Conservation (phyloP, 1,140 invertebrate genomes). For the Brachionus plicatilis region DNA sequence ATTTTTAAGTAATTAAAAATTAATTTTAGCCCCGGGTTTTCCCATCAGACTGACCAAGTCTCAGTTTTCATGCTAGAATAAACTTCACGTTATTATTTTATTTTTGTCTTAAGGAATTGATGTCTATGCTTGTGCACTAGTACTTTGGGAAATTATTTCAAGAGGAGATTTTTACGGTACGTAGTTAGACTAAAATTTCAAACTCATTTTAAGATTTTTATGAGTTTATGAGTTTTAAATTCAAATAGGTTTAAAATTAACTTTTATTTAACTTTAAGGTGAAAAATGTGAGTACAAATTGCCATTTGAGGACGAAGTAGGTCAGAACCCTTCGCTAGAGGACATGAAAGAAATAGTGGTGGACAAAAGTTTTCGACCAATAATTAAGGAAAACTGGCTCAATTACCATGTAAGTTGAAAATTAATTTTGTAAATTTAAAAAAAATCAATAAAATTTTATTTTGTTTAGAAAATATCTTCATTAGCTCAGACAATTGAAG, state of each 20-base stretch:
- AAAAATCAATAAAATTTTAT: background rate
- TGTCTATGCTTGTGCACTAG: constrained; percentile 87
- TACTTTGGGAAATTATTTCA: constrained; percentile 79
- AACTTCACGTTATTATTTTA: background rate
- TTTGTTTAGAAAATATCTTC: constrained; percentile 4
- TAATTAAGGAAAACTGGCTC: constrained; percentile 10
- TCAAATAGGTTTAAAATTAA: background rate
- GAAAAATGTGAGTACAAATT: constrained; percentile 36
- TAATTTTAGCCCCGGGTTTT: background rate
- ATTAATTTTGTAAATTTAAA: background rate
- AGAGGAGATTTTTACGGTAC: constrained; percentile 38
- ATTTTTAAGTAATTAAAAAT: constrained; percentile 15
- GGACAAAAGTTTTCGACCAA: constrained; percentile 8
- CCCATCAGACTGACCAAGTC: background rate
- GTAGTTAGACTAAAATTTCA: background rate
- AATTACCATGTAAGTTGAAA: background rate
- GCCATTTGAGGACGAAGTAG: constrained; percentile 39
- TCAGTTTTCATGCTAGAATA: background rate
- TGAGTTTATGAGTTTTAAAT: background rate
- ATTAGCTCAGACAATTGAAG: constrained; percentile 33
- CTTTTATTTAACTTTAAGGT: background rate
- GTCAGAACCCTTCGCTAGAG: constrained; percentile 26
- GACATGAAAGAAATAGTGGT: constrained; percentile 39
- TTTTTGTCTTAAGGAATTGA: constrained; percentile 65
- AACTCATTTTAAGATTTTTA: background rate